Percentiles rank a stretch among this genome's conserved stretches.
Evolutionary conservation across 2,888 invertebrate species (phyloP).

Genomic region (Eugnorisma glareosa): DNA sequence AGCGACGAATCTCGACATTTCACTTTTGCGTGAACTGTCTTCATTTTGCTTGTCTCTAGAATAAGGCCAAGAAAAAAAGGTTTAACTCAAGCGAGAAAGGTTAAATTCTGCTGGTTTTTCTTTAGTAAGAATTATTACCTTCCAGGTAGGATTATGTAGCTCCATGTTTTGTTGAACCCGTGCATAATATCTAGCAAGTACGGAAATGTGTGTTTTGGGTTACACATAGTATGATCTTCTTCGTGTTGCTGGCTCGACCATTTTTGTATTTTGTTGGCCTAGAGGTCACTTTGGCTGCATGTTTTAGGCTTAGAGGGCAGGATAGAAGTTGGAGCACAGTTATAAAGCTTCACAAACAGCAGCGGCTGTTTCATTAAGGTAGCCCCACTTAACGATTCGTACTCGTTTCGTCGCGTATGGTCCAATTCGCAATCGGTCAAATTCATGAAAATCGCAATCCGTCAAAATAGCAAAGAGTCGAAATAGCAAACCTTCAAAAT

Average conservation of each 20-base stretch:
- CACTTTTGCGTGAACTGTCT: slow-evolving; percentile 35
- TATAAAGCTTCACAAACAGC: not conserved
- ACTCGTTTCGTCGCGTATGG: too few species aligned
- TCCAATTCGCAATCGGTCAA: too few species aligned
- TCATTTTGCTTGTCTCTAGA: slow-evolving; percentile 23
- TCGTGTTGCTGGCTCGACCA: not conserved
- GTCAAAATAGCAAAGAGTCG: too few species aligned
- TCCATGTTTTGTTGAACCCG: slow-evolving; percentile 1
- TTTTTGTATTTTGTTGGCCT: not conserved
- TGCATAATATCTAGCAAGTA: not conserved
- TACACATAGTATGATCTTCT: not conserved
- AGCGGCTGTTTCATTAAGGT: not conserved
- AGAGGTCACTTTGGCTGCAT: not conserved
- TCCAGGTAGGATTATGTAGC: slow-evolving; percentile 20
- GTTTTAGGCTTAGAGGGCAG: not conserved
- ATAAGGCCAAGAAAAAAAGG: slow-evolving; percentile 20
- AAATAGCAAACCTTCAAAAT: too few species aligned
- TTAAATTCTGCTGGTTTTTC: slow-evolving; percentile 27
- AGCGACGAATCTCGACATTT: slow-evolving; percentile 10
- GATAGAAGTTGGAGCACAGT: not conserved
- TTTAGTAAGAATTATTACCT: slow-evolving; percentile 28
- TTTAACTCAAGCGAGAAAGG: slow-evolving; percentile 1
- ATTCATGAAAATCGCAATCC: too few species aligned
- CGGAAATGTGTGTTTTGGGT: slow-evolving; percentile 4
- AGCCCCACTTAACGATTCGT: not conserved